Conservation (phyloP, 2,113 vertebrate species). For the Phoxinus phoxinus region DNA sequence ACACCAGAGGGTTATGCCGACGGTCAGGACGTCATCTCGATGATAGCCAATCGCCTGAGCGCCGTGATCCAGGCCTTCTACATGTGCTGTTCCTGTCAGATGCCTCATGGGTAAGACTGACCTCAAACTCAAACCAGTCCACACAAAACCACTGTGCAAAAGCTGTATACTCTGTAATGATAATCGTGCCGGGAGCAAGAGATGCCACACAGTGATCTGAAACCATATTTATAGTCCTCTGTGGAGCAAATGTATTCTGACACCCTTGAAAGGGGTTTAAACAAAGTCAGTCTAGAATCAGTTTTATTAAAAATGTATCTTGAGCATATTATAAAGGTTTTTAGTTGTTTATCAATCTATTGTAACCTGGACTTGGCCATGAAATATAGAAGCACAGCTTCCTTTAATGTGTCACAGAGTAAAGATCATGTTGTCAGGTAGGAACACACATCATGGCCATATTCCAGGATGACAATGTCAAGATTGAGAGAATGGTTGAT, state of each 20-base stretch:
- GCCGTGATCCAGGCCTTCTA: conserved; percentile 99
- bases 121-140: not conserved
- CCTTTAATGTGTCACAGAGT: not conserved
- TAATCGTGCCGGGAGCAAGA: not conserved
- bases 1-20: conserved; percentile 82
- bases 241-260: no score
- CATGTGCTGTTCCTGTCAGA: conserved; percentile 98
- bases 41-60: conserved; percentile 96
- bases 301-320: no score
- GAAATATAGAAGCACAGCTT: not conserved
- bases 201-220: not conserved
- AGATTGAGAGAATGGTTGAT: no score
- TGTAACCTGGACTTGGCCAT: not conserved
- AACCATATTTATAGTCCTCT: no score
- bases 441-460: no score
- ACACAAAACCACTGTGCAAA: not conserved
- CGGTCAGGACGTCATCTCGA: conserved; percentile 95
- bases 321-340: no score
- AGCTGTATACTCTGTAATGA: not conserved
- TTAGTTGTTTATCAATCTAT: no score
- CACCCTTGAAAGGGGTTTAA: no score
- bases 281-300: no score
- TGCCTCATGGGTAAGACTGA: conserved; percentile 90
- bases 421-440: not conserved
- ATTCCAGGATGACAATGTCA: no score